Conservation (phyloP, 92 coral and sea anemone species). For the Metridium senile region DNA sequence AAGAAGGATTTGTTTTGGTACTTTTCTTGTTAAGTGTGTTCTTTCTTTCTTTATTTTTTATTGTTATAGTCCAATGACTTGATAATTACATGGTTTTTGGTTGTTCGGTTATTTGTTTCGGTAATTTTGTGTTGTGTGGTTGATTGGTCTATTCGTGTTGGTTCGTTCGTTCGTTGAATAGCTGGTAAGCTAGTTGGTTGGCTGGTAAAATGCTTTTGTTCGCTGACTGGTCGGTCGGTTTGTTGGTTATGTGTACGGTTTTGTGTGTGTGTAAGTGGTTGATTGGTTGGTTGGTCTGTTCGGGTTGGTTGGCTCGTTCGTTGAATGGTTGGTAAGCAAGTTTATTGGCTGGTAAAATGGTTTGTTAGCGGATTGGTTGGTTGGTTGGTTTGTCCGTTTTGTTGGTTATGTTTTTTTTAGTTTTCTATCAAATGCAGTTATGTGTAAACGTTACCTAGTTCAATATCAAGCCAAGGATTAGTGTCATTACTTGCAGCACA, state of each 20-base stretch:
- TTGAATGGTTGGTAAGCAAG: not conserved
- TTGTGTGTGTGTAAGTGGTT: too few species aligned
- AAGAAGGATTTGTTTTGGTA: not conserved
- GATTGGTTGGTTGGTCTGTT: too few species aligned
- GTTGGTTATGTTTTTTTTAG: too few species aligned
- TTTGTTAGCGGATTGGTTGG: not conserved
- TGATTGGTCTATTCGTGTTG: not conserved
- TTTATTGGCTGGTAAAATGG: not conserved
- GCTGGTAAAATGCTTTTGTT: not conserved
- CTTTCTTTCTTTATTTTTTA: not conserved
- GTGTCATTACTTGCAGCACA: not conserved
- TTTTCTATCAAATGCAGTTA: too few species aligned
- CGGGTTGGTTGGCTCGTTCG: not conserved
- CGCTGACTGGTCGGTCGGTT: not conserved
- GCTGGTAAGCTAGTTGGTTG: not conserved
- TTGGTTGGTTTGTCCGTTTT: not conserved
- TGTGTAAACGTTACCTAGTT: not conserved
- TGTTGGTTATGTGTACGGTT: too few species aligned
- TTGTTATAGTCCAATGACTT: not conserved
- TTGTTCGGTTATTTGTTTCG: not conserved
- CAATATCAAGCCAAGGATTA: not conserved
- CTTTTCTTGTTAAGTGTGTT: not conserved
- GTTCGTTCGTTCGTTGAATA: not conserved
- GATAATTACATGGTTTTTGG: not conserved
- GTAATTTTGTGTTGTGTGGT: not conserved